Base-by-base conservation (phyloP, 2,888 invertebrate genomes). In the Flexamia atlantica region DNA sequence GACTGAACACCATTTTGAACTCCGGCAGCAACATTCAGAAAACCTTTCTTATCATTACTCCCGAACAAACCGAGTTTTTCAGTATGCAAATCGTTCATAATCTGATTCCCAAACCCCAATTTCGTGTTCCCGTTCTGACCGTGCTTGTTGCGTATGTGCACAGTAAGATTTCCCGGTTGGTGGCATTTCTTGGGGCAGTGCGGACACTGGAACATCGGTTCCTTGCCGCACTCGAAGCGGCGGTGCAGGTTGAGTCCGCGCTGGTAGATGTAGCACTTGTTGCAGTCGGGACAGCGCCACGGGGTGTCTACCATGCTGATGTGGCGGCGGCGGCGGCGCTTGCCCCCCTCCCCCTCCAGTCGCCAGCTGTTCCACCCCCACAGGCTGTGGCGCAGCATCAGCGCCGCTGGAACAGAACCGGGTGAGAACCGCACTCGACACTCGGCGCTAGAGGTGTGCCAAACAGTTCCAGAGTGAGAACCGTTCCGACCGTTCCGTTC, bases 161-260 rank as follows among this genome's bases (percentile, higher is more conserved):
- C 85, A 3, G 84, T 82, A 30, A 87, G 76, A 76, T 86, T 86
- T 20, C 86, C 84, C 14, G 81, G 84, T 42, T 84, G 84, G 72
- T 84, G 84, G 28, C 84, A 84, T 60, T 84, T 80, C 84, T 87
- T 68, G 10, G 87, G 84, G 85, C 90, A 90, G 68, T 90, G 89
- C 2, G 90, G 90, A 83, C 90, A 90, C 84, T 89, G 88, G 87
- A 89, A 90, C 32, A 90, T 88, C 4, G 90, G 90, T 12, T 89
- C 89, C 87, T 89, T 89, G 28, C 90, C 90, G 84, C 90, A 90
- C 86, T 90, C 90, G 88, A 90, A 89, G 60, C 90, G 89, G 86
- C 88, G 89, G 86, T 90, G 90, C 46, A 89, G 88, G 86, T 90
- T 86, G 89, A 90, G 90, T 30, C 90, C 90, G 86, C 90, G 89